Evolutionary conservation across 2,888 invertebrate genomes (phyloP), one percentile per base, ranked within the genome.

Genomic region (Itoplectis maculator): DNA sequence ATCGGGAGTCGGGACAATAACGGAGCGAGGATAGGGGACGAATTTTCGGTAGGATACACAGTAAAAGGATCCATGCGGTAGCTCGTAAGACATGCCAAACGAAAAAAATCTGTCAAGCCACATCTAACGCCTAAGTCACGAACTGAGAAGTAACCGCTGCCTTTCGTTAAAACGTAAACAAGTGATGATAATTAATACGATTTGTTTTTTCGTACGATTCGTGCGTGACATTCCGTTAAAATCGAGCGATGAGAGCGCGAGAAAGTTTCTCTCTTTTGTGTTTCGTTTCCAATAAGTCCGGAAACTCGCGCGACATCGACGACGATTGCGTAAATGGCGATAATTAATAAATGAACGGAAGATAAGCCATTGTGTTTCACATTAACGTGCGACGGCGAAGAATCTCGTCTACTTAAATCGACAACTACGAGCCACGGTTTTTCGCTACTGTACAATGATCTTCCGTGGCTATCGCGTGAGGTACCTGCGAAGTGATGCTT

Each of bases 401-500:
- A 68, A 15, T 70, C 15, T 70, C 42, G 69, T 59, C 47, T 77
- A 80, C 18, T 69, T 40, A 83, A 79, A 83, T 80, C 56, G 68
- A 82, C 72, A 59, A 69, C 79, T 76, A 78, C 73, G 49, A 61
- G 51, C 7, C 35, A 75, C 54, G 59, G 74, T 79, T 74, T 51
- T 7, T 56, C 15, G 70, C 82, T 82, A 82, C 72, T 68, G 45
- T 74, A 74, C 61, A 61, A 54, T 61, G 37, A 78, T 18, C 15
- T 59, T 54, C 9, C 42, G 18, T 23, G 56, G 23, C 47, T n/a
- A n/a, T 37, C 49, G 68, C n/a, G 20, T 47, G 68, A 77, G 82
- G 79, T 92, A 92, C 92, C 92, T 92, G 92, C 87, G 83, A 90
- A 91, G 82, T 90, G 89, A 87, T 91, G 90, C 83, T 92, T 92